These are phyloP conservation scores for Malacoctenus gilli DNA, from an alignment of 2,797 vertebrate genomes.

Conservation along the genomic window DNA sequence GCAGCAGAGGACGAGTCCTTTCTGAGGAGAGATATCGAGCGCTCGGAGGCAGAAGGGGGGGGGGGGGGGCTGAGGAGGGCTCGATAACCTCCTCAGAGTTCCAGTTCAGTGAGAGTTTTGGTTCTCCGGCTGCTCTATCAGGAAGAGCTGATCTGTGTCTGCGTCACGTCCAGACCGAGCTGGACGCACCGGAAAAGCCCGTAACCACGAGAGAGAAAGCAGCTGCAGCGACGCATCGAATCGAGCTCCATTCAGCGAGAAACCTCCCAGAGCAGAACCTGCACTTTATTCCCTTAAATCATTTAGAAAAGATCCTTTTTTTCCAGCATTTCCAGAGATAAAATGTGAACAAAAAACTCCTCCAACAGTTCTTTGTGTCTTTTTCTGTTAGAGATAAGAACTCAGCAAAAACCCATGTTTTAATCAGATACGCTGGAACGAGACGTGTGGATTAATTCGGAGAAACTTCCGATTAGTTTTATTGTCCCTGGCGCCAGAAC, in stretches of 20 bases:
- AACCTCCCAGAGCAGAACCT: constrained; percentile 49
- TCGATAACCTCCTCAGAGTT: too few relatives aligned
- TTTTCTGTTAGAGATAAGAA: too few relatives aligned
- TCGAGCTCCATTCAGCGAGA: constrained; percentile 42
- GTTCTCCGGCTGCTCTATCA: neutral
- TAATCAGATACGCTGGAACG: too few relatives aligned
- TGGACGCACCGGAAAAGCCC: constrained; percentile 8
- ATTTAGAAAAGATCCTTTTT: constrained; percentile 56
- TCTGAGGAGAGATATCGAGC: too few relatives aligned
- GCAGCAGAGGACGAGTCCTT: too few relatives aligned
- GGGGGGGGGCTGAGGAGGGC: too few relatives aligned
- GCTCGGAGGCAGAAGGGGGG: too few relatives aligned
- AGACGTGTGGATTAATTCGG: neutral
- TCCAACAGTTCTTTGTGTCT: too few relatives aligned
- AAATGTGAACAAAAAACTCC: too few relatives aligned
- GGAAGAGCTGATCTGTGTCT: constrained; percentile 40
- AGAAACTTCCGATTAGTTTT: neutral
- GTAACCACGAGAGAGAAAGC: constrained; percentile 3
- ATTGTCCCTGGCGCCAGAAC: neutral
- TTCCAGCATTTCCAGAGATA: constrained; percentile 42
- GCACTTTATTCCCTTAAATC: constrained; percentile 63
- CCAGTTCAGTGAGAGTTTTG: constrained; percentile 22
- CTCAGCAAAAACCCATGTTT: too few relatives aligned
- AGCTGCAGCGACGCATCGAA: constrained; percentile 20
- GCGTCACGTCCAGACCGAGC: constrained; percentile 7